Percentiles rank a stretch among this genome's conserved stretches.
Conservation (phyloP, 2,797 vertebrate genomes). For the Myotis pilosus region DNA sequence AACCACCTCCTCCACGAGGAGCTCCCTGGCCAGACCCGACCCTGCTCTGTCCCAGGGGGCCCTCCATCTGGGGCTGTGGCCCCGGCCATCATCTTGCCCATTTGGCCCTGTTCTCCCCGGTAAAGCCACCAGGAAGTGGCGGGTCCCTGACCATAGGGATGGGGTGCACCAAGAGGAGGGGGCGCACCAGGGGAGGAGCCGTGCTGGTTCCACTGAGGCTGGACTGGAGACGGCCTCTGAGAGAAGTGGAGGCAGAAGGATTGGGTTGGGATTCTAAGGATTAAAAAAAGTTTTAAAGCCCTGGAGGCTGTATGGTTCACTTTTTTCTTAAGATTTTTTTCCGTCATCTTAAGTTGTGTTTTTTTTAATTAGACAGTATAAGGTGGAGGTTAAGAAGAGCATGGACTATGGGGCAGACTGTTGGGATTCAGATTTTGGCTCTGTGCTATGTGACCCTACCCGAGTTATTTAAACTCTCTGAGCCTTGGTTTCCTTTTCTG, state of each 20-base stretch:
- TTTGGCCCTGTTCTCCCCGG: background rate
- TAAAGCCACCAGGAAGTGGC: background rate
- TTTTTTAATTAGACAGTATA: conserved; percentile 14
- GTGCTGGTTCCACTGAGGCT: background rate
- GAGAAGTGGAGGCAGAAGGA: too few species aligned
- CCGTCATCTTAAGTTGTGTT: background rate
- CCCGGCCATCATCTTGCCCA: background rate
- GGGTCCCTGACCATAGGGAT: background rate
- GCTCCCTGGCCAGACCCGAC: background rate
- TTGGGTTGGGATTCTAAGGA: background rate
- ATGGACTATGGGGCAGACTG: background rate
- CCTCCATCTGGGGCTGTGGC: background rate
- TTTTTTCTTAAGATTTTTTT: background rate
- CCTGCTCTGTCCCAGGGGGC: background rate
- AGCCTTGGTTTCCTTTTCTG: conserved; percentile 4
- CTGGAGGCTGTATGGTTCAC: background rate
- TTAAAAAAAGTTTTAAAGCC: background rate
- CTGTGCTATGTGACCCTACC: background rate
- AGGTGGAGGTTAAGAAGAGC: background rate
- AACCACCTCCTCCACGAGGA: background rate
- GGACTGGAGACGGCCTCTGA: background rate
- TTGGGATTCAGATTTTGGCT: background rate
- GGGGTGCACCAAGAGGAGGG: background rate
- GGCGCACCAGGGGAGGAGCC: rapidly evolving
- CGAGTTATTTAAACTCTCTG: background rate